Percentiles rank a stretch among this genome's conserved stretches.
Evolutionary conservation across 35 echinoderm and acorn worm species (phyloP).

Genomic region (Lytechinus pictus): DNA sequence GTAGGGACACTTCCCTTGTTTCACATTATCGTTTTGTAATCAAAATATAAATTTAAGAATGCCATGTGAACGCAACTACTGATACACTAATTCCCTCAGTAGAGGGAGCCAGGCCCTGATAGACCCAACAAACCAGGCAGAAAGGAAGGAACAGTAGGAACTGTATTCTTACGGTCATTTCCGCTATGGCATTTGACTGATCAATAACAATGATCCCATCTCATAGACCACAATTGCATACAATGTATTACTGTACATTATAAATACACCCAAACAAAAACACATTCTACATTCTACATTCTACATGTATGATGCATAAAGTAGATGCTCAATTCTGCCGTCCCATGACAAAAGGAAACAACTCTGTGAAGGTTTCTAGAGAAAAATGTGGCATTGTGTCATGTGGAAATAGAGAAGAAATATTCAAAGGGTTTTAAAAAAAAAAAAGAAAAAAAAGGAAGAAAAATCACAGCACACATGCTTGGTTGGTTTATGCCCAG

Average conservation of each 20-base stretch:
- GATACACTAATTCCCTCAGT: neutral
- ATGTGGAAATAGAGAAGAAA: neutral
- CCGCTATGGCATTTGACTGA: neutral
- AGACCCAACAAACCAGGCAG: neutral
- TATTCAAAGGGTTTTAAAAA: no score
- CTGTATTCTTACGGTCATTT: slow-evolving; percentile 13
- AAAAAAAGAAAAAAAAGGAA: neutral
- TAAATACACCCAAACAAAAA: neutral
- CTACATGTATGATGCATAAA: neutral
- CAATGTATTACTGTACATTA: neutral
- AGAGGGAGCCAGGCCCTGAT: neutral
- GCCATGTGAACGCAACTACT: neutral
- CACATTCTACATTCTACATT: neutral
- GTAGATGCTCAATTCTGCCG: neutral
- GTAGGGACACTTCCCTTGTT: neutral
- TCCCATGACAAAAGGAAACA: neutral
- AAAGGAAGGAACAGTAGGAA: slow-evolving; percentile 35
- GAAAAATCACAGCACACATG: neutral
- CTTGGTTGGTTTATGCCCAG: neutral
- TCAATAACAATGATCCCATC: neutral
- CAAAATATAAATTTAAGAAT: no score
- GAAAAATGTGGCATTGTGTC: neutral
- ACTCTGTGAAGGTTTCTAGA: no score
- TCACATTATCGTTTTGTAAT: neutral
- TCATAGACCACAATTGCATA: neutral